Conservation (phyloP, 2,797 vertebrate genomes). For the Fistularia commersonii region DNA sequence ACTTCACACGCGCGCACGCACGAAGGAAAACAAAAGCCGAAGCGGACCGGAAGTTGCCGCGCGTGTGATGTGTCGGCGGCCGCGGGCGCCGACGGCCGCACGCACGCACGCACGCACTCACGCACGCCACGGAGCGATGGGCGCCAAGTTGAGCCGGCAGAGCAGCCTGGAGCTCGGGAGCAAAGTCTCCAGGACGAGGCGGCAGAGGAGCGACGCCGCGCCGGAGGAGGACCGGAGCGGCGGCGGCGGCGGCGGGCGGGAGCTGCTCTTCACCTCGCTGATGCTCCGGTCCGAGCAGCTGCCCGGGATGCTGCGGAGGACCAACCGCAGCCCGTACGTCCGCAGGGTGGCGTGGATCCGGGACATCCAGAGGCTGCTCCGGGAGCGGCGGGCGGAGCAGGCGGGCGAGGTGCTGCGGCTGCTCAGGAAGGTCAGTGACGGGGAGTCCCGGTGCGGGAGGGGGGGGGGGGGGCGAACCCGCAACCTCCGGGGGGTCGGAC, state of each 20-base stretch:
- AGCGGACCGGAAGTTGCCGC: too few species aligned
- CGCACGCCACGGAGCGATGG: slow-evolving; percentile 71
- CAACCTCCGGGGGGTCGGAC: too few species aligned
- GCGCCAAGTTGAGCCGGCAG: slow-evolving; percentile 82
- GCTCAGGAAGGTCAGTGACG: slow-evolving; percentile 78
- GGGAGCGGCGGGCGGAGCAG: slow-evolving; percentile 77
- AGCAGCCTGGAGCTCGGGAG: slow-evolving; percentile 80
- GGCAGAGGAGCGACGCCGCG: slow-evolving; percentile 46
- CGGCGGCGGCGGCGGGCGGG: slow-evolving; percentile 49
- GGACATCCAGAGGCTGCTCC: slow-evolving; percentile 84
- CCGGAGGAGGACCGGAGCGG: slow-evolving; percentile 52
- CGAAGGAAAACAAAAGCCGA: too few species aligned
- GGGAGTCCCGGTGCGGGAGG: too few species aligned
- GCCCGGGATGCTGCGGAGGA: slow-evolving; percentile 80
- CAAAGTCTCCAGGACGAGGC: slow-evolving; percentile 62
- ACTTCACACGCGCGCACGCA: too few species aligned
- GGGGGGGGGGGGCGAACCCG: too few species aligned
- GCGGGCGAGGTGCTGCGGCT: slow-evolving; percentile 78
- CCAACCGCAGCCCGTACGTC: slow-evolving; percentile 79
- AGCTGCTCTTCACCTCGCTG: slow-evolving; percentile 80
- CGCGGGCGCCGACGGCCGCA: background rate
- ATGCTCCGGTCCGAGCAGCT: slow-evolving; percentile 82
- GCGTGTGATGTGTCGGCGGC: slow-evolving; percentile 52
- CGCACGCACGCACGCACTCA: too few species aligned
- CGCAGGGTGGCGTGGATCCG: slow-evolving; percentile 83